A percentile compares a stretch with the other conserved stretches of the same genome.
phyloP scores from a whole-genome alignment of 2,113 vertebrate species.

The Nycticebus coucang region DNA sequence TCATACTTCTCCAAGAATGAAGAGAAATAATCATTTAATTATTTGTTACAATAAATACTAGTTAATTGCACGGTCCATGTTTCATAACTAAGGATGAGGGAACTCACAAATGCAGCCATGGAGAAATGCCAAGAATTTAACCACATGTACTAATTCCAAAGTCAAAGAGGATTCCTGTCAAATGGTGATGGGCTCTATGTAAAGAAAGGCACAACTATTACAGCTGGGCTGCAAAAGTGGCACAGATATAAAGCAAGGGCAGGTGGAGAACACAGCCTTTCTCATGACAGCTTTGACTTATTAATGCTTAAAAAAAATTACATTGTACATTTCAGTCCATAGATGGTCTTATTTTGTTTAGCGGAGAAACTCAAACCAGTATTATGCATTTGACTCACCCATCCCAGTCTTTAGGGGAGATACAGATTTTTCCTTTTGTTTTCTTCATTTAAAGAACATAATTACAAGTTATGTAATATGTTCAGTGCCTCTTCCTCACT shows the following conservation, averaged over 20 bases:
- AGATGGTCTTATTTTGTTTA: slow-evolving; percentile 36
- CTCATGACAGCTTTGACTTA: neutral
- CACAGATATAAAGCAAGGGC: neutral
- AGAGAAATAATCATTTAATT: neutral
- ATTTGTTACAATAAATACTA: neutral
- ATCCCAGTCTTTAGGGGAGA: slow-evolving; percentile 28
- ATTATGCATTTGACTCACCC: neutral
- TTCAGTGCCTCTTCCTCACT: neutral
- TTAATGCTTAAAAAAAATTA: neutral
- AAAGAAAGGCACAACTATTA: slow-evolving; percentile 9
- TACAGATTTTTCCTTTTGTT: neutral
- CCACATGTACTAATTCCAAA: neutral
- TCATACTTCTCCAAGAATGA: too few relatives aligned
- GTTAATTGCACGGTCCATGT: neutral
- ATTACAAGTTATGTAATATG: slow-evolving; percentile 46
- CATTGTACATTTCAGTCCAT: neutral
- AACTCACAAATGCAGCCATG: neutral
- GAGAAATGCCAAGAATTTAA: slow-evolving; percentile 25
- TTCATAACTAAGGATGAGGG: slow-evolving; percentile 1
- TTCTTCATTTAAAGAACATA: slow-evolving; percentile 49
- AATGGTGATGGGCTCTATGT: neutral
- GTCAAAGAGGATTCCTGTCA: slow-evolving; percentile 16
- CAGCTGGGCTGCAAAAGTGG: neutral
- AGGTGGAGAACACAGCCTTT: neutral
- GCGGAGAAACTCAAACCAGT: slow-evolving; percentile 24